Base-by-base conservation (phyloP, 2,888 invertebrate genomes). In the Troides helena region DNA sequence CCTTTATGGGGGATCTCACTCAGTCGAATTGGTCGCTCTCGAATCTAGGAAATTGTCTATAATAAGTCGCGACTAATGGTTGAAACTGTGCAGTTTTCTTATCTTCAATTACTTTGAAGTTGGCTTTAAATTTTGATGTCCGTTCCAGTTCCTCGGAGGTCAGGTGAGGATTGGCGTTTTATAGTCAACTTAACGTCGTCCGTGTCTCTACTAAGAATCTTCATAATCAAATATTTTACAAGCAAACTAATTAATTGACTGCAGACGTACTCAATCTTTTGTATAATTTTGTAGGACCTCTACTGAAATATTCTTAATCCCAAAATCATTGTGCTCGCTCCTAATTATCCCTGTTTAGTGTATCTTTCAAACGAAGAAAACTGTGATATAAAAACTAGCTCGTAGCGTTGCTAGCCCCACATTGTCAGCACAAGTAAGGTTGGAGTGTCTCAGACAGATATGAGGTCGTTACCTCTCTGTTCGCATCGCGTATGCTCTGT, bases 1-100 rank as follows among this genome's bases (percentile, higher is more conserved):
- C 86, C 86, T 85, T 87, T 88, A 89, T 85, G 80, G 85, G 82
- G 80, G 77, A 82, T 86, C 84, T 88, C 86, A 88, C 89, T 90
- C 87, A 86, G 82, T 75, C 77, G 84, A 83, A 89, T 89, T 89
- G 89, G 85, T 87, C 86, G 82, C 81, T 78, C 84, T 84, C 79
- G 78, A 81, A 81, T 79, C 81, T 81, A 85, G 85, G 85, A 86
- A 86, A 88, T 88, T 85, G 86, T 85, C 85, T 80, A 84, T 86
- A 85, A 85, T 85, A 85, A 87, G 80, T 87, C 85, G 87, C 81
- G 80, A 80, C 81, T 86, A 84, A 88, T 83, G 77, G 81, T 76
- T 74, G 79, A 81, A 30, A 83, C 82, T 82, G 82, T 85, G 79
- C 81, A 82, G 81, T 84, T 77, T 81, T 81, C 77, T 82, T 83